Conservation (phyloP, 1,140 invertebrate species). For the Contarinia nasturtii region DNA sequence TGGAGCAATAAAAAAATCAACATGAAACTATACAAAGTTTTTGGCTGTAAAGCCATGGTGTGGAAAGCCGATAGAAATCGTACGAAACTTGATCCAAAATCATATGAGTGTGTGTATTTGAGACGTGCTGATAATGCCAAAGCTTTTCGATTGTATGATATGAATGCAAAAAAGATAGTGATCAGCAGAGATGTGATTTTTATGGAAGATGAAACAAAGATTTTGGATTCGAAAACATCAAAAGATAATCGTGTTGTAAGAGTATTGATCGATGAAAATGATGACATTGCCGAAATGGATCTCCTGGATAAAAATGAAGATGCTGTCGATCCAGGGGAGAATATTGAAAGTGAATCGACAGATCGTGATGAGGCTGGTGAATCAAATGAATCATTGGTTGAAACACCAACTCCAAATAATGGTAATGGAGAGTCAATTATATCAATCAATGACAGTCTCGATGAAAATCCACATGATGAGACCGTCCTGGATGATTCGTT, state of each 20-base stretch:
- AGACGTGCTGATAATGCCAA: slow-evolving; percentile 9
- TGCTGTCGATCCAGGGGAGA: not conserved
- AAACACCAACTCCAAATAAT: no score
- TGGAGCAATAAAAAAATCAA: not conserved
- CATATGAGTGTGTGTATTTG: not conserved
- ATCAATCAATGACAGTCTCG: no score
- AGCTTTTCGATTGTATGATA: slow-evolving; percentile 9
- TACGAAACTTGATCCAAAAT: not conserved
- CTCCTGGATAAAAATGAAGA: not conserved
- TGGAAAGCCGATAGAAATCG: not conserved
- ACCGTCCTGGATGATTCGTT: not conserved
- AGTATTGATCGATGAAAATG: not conserved
- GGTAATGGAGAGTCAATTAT: no score
- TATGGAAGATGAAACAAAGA: not conserved
- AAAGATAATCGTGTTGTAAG: no score
- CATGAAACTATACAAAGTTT: not conserved
- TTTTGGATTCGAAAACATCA: not conserved
- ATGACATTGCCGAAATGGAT: not conserved
- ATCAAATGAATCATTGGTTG: no score
- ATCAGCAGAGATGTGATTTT: slow-evolving; percentile 8
- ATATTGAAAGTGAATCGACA: not conserved
- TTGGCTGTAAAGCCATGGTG: not conserved
- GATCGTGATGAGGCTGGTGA: no score
- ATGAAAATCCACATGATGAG: no score
- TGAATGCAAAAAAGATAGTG: slow-evolving; percentile 3